Percentiles rank a stretch among this genome's conserved stretches.
These are phyloP conservation scores for Scophthalmus maximus DNA, from an alignment of 2,113 vertebrate genomes.

Conservation along the genomic window DNA sequence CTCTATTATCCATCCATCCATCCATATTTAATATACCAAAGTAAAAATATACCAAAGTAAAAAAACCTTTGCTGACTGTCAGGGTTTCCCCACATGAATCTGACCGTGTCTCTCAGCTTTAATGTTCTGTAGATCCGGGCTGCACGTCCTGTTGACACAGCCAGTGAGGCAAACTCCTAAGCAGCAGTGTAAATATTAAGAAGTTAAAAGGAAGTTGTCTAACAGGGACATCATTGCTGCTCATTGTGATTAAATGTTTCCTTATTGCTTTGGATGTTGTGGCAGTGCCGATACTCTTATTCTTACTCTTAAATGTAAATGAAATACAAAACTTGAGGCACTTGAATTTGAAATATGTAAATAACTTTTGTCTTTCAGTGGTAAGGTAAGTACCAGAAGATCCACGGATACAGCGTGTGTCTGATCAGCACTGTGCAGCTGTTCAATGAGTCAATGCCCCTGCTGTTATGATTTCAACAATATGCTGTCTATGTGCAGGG, in stretches of 20 bases:
- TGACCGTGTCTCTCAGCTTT: background rate
- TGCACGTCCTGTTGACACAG: slow-evolving; percentile 48
- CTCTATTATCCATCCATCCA: background rate
- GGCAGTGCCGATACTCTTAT: background rate
- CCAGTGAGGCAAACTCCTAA: background rate
- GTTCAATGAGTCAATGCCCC: no score
- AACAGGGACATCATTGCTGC: background rate
- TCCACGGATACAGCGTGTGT: background rate
- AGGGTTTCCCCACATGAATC: slow-evolving; percentile 23
- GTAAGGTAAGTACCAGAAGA: background rate
- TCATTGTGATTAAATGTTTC: background rate
- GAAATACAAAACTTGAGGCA: background rate
- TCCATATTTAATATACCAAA: background rate
- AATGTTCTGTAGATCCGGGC: background rate
- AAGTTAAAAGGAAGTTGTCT: background rate
- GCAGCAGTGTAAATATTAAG: slow-evolving; percentile 23
- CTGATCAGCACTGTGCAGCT: no score
- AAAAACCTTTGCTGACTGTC: slow-evolving; percentile 2
- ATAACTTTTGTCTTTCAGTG: background rate
- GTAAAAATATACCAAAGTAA: background rate
- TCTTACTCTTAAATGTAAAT: background rate
- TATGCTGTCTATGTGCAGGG: background rate
- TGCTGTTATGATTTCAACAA: background rate
- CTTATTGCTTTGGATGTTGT: background rate
- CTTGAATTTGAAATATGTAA: no score